These are phyloP conservation scores for Ptychodera flava DNA, from an alignment of 35 echinoderm and acorn worm species.

Conservation along the genomic window DNA sequence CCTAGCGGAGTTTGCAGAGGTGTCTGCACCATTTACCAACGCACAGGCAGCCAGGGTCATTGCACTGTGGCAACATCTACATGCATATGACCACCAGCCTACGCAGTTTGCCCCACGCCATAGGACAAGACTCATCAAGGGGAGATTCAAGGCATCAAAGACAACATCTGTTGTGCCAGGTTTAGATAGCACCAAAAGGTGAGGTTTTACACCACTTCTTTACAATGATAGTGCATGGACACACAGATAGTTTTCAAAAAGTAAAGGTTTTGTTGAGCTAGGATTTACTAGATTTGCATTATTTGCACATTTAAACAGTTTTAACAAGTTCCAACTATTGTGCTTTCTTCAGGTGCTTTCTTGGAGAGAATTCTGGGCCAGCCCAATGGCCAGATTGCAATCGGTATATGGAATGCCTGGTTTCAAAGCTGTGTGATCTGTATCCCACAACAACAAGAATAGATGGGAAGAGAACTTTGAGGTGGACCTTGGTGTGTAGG, in stretches of 20 bases:
- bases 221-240: too few species aligned
- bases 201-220: neutral
- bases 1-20: slow-evolving; percentile 19
- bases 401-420: slow-evolving; percentile 44
- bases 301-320: neutral
- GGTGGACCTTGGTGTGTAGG: slow-evolving; percentile 22
- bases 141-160: slow-evolving; percentile 26
- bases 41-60: slow-evolving; percentile 9
- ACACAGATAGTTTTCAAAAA: too few species aligned
- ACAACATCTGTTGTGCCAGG: slow-evolving; percentile 7
- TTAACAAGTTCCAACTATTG: neutral
- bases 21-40: slow-evolving; percentile 13
- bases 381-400: slow-evolving; percentile 33
- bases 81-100: slow-evolving; percentile 21
- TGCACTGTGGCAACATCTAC: slow-evolving; percentile 22
- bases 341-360: slow-evolving; percentile 20
- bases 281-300: neutral
- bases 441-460: neutral
- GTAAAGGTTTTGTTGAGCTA: neutral
- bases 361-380: slow-evolving; percentile 28
- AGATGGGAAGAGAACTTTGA: neutral
- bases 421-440: slow-evolving; percentile 30
- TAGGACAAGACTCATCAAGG: slow-evolving; percentile 21
- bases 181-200: slow-evolving; percentile 37
- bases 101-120: slow-evolving; percentile 11